Percentiles rank a stretch among this genome's conserved stretches.
Evolutionary conservation across 1,140 invertebrate species (phyloP).

Genomic region (Patella vulgata): DNA sequence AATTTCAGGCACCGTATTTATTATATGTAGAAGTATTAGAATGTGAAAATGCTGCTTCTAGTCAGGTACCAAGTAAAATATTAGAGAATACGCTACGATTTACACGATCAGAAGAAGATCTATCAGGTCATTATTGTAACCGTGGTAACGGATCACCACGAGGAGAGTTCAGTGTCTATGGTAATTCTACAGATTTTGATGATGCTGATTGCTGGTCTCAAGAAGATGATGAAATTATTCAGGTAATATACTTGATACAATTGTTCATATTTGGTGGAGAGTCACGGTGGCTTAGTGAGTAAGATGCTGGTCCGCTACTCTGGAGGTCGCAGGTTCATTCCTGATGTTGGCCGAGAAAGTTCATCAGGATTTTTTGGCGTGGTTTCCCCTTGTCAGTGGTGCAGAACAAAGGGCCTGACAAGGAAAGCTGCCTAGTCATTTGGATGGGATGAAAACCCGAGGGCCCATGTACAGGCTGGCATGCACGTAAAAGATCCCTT

Average conservation of each 20-base stretch:
- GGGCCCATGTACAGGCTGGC: no score
- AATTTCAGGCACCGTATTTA: conserved; percentile 89
- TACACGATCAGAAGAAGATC: conserved; percentile 93
- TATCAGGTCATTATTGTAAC: conserved; percentile 63
- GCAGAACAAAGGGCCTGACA: no score
- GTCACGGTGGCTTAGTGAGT: no score
- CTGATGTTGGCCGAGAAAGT: no score
- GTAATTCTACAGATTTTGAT: conserved; percentile 67
- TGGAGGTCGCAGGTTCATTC: no score
- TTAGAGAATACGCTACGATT: conserved; percentile 77
- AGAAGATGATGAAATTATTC: conserved; percentile 91
- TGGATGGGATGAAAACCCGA: no score
- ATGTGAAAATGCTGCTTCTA: conserved; percentile 82
- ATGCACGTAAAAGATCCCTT: no score
- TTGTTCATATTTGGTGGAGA: no score
- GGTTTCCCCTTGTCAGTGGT: no score
- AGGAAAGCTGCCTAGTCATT: no score
- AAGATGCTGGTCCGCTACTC: no score
- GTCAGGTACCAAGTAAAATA: conserved; percentile 82
- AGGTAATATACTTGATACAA: conserved; percentile 69
- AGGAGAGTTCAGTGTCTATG: conserved; percentile 52
- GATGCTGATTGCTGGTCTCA: conserved; percentile 88
- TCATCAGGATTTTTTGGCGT: no score
- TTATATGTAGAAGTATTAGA: conserved; percentile 97
- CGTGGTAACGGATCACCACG: conserved; percentile 43